Evolutionary conservation across 2,113 vertebrate genomes (phyloP), one percentile per base, ranked within the genome.

Genomic region (Labeo catla): DNA sequence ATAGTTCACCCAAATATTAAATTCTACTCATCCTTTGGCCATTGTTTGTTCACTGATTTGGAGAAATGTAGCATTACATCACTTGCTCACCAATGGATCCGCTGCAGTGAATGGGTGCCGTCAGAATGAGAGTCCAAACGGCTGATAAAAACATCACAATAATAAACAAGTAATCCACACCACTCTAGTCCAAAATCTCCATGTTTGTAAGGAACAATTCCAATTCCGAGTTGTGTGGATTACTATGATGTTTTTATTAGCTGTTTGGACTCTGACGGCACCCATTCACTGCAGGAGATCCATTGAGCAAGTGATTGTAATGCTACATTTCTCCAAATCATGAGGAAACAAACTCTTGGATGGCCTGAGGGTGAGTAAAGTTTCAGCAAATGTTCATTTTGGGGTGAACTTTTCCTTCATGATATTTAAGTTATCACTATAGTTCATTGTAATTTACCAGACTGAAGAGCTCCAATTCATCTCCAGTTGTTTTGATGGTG

Each of bases 381-480:
- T 59, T 59, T 21, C 54, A 21, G 19, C 54, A 59, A 21, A 21
- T 59, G 16, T 59, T 19, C 6, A 59, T 21, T 59, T 21, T 59
- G 21, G 2, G 19, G 54, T 59, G 16, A 57, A 54, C 52, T 54
- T 0, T 54, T 54, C 13, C 15, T 54, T 57, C 19, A 57, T 4
- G 3, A 16, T 16, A 12, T 68, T 39, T 68, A 16, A 16, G 49
- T 10, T 70, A 59, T 13, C 39, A 81, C 7, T 4, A 7, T 54
- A 0, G 6, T 57, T 57, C 15, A 57, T 2, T 52, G 52, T 45
- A 47, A 49, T 72, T n/a, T 94, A 95, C 93, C 92, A 91, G 15
- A 74, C 87, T 92, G 86, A 95, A 94, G 3, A 96, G 54, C 52
- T 95, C 89, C 90, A 92, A 93, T 89, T 96, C 94, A 78, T 94